Conservation (phyloP, 2,113 vertebrate genomes). For the Vidua chalybeata region DNA sequence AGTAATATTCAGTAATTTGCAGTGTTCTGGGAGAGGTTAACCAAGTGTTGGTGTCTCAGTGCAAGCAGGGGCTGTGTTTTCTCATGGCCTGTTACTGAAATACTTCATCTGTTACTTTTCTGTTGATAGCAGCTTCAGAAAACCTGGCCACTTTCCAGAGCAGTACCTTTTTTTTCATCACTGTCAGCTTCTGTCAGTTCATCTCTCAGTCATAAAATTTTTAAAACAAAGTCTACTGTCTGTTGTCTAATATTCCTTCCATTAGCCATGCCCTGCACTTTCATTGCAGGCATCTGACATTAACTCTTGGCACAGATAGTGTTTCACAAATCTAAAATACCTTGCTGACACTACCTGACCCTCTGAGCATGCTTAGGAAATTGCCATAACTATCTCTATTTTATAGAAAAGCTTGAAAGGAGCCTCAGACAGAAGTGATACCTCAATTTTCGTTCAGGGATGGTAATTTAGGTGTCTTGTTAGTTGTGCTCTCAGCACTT, state of each 20-base stretch:
- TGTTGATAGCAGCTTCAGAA: not conserved
- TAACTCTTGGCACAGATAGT: not conserved
- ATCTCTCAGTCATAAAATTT: conserved; percentile 14
- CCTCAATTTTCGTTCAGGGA: not conserved
- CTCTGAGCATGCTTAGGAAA: not conserved
- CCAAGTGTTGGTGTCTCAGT: not conserved
- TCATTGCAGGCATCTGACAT: not conserved
- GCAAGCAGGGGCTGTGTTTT: not conserved
- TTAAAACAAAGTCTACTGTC: conserved; percentile 16
- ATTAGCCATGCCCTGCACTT: conserved; percentile 31
- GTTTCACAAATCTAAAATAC: conserved; percentile 7
- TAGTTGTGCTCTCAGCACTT: not conserved
- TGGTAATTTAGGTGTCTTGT: not conserved
- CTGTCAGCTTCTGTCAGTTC: conserved; percentile 41
- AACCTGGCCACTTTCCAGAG: not conserved
- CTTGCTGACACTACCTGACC: not conserved
- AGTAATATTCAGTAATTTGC: not conserved
- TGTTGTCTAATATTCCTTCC: conserved; percentile 13
- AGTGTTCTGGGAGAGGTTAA: not conserved
- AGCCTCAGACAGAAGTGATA: not conserved
- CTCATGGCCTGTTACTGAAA: not conserved
- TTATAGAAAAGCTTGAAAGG: conserved; percentile 26
- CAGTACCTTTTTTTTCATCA: conserved; percentile 32
- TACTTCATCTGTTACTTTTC: not conserved
- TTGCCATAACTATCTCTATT: conserved; percentile 2